These are phyloP conservation scores for Lates calcarifer DNA, from an alignment of 2,113 vertebrate species.

Conservation along the genomic window DNA sequence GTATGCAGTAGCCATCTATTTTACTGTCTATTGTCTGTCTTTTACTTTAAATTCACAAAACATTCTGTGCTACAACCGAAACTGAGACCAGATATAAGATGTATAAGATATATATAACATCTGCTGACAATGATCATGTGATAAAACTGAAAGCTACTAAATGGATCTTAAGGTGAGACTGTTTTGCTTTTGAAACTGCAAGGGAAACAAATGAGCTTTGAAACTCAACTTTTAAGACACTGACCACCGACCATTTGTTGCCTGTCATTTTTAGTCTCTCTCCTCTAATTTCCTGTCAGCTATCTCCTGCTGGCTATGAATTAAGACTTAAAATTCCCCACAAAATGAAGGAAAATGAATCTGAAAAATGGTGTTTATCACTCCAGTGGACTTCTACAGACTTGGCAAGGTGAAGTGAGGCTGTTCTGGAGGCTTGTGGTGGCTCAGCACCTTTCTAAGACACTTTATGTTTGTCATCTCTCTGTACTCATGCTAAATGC, in stretches of 20 bases:
- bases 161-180: background rate
- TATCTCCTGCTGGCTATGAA: background rate
- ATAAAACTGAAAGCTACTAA: background rate
- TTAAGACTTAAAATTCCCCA: background rate
- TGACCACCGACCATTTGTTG: background rate
- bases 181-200: background rate
- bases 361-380: background rate
- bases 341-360: background rate
- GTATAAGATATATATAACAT: no score
- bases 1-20: conserved; percentile 14
- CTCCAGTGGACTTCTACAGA: background rate
- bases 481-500: background rate
- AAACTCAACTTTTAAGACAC: background rate
- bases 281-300: background rate
- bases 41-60: background rate
- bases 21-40: conserved; percentile 18
- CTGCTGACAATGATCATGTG: background rate
- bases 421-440: background rate
- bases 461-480: background rate
- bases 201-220: background rate
- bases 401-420: background rate
- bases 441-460: background rate
- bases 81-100: background rate
- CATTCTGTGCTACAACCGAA: background rate
- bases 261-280: background rate